Evolutionary conservation across 2,113 vertebrate species (phyloP).

Genomic region (Eulacestoma nigropectus): DNA sequence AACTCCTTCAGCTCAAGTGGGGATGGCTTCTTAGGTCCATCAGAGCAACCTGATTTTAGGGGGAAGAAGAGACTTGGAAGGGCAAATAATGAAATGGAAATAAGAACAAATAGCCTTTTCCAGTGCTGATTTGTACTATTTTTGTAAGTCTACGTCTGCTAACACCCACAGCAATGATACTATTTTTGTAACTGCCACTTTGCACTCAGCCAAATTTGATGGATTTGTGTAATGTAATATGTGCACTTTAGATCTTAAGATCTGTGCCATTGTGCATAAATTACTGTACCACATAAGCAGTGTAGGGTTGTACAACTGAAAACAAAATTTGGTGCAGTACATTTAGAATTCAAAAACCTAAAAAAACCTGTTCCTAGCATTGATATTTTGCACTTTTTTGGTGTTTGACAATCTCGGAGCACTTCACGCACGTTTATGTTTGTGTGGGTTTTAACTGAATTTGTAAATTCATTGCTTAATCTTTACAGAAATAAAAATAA

Average conservation of each 20-base stretch:
- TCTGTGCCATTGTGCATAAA: background rate
- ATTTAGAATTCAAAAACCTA: background rate
- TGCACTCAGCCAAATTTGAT: background rate
- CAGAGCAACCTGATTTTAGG: background rate
- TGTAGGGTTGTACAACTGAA: background rate
- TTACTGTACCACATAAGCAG: background rate
- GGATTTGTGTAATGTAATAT: background rate
- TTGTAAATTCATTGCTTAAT: background rate
- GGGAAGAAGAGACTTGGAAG: background rate
- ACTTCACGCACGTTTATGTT: background rate
- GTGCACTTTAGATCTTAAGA: constrained; percentile 5
- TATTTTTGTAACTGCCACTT: constrained; percentile 23
- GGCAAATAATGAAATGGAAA: background rate
- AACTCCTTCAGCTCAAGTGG: background rate
- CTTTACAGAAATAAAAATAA: background rate
- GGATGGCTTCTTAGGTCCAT: background rate
- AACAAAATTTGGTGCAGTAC: background rate
- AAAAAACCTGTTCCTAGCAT: background rate
- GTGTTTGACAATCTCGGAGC: background rate
- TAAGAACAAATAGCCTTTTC: background rate
- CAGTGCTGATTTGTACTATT: background rate
- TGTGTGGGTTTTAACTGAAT: background rate
- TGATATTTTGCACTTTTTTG: constrained; percentile 12
- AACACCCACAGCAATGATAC: background rate
- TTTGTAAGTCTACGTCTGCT: background rate